Base-by-base conservation (phyloP, 2,797 vertebrate species). In the Helarctos malayanus region DNA sequence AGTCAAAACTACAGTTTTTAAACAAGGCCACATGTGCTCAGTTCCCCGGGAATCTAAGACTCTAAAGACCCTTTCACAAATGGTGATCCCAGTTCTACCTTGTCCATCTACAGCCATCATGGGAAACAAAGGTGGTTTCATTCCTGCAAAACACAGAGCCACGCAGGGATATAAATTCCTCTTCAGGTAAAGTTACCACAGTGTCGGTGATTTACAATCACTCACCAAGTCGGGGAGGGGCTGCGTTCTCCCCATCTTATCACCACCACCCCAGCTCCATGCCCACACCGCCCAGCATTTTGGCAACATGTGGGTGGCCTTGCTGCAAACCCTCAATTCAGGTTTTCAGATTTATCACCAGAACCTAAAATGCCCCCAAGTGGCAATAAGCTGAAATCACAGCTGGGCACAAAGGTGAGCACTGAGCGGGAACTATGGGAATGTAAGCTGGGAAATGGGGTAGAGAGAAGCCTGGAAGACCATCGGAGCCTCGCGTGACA, bases 321-420 rank as follows among this genome's bases (percentile, higher is more conserved):
- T 16, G 57, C 15, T 4, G 41, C 35, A 45, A 85, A 78, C 68
- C 32, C 61, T 83, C 59, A 5, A 0, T 57, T 32, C 49, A 7
- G 12, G 21, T 41, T 90, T 71, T 80, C 59, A 45, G 41, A 61
- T 69, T 38, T 23, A 45, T 89, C 69, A 83, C 18, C 76, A 90
- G 84, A 94, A 65, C 57, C 71, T 68, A 57, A 71, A 52, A 54
- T 35, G 95, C 92, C 97, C 94, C 59, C 98, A 88, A 91, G 97
- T 97, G 97, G 94, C 56, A 88, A 71, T 35, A 82, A 21, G 69
- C 25, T 65, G 89, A 69, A 96, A 97, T 92, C 92, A 97, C 97
- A 98, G 27, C 19, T 10, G 47, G 78, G 23, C 81, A 54, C 49
- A n/a, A 68, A 89, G 56, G 89, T 47, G 7, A 10, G 14, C n/a